Evolutionary conservation across 2,113 vertebrate species (phyloP).

Genomic region (Rhinoderma darwinii): DNA sequence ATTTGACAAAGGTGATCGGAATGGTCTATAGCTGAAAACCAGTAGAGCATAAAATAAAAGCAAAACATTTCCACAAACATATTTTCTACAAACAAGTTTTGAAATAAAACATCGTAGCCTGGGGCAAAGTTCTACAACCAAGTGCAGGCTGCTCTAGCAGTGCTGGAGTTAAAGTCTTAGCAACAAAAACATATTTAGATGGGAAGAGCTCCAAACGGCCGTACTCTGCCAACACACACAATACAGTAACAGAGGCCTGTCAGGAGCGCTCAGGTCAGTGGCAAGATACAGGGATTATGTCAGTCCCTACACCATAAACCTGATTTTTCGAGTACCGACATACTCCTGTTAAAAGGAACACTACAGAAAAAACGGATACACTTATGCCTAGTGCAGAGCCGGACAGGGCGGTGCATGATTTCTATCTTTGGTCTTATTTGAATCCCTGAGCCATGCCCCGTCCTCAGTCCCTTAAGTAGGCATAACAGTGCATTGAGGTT

Average conservation of each 20-base stretch:
- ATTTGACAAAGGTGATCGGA: neutral
- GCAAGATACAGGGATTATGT: conserved; percentile 13
- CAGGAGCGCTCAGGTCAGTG: conserved; percentile 23
- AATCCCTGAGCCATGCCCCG: too few relatives aligned
- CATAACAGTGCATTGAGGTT: too few relatives aligned
- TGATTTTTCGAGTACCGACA: neutral
- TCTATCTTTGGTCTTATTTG: neutral
- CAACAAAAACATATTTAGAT: conserved; percentile 53
- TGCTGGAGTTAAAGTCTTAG: conserved; percentile 38
- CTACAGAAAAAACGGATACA: neutral
- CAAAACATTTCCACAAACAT: neutral
- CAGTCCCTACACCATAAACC: neutral
- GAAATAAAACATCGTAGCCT: neutral
- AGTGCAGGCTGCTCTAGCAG: conserved; percentile 27
- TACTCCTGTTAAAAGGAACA: neutral
- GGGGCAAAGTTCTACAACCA: neutral
- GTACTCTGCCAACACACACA: conserved; percentile 39
- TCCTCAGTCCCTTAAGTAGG: too few relatives aligned
- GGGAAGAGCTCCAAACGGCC: conserved; percentile 25
- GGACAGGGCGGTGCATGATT: neutral
- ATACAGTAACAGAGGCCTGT: conserved; percentile 7
- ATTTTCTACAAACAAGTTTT: conserved; percentile 11
- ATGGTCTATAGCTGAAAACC: neutral
- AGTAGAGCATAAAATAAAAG: neutral
- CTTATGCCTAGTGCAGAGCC: neutral